A percentile compares a stretch with the other conserved stretches of the same genome.
These are phyloP conservation scores for Osmerus mordax DNA, from an alignment of 2,113 vertebrate genomes.

Conservation along the genomic window DNA sequence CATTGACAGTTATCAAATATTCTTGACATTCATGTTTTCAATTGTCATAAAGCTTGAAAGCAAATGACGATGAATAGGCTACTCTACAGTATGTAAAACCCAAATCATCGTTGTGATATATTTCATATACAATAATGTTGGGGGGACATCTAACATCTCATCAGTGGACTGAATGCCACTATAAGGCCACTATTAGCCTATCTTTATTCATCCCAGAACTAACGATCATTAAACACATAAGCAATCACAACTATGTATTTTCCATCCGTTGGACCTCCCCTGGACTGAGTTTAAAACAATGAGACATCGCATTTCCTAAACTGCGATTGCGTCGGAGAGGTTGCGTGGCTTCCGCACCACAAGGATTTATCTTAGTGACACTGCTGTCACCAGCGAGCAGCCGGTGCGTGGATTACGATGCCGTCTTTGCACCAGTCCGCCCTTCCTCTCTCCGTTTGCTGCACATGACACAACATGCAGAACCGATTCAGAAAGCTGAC, in stretches of 20 bases:
- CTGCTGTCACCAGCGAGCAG: conserved; percentile 61
- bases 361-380: conserved; percentile 66
- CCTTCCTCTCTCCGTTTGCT: conserved; percentile 31
- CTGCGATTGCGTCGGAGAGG: conserved; percentile 39
- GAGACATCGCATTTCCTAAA: conserved; percentile 47
- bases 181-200: conserved; percentile 24
- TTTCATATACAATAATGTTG: too few relatives aligned
- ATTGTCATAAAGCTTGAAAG: conserved; percentile 55
- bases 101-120: too few relatives aligned
- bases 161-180: too few relatives aligned
- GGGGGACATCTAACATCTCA: too few relatives aligned
- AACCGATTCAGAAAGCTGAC: conserved; percentile 69
- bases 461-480: conserved; percentile 48
- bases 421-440: conserved; percentile 53
- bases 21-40: conserved; percentile 50
- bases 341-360: conserved; percentile 32
- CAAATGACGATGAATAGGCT: conserved; percentile 45
- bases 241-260: conserved; percentile 10
- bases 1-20: conserved; percentile 58
- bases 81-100: background rate
- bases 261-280: conserved; percentile 24
- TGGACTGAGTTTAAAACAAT: conserved; percentile 33
- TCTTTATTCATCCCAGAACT: background rate
- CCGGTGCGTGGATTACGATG: conserved; percentile 38
- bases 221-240: too few relatives aligned